Base-by-base conservation (phyloP, 2,797 vertebrate species). In the Arnoldichthys spilopterus region DNA sequence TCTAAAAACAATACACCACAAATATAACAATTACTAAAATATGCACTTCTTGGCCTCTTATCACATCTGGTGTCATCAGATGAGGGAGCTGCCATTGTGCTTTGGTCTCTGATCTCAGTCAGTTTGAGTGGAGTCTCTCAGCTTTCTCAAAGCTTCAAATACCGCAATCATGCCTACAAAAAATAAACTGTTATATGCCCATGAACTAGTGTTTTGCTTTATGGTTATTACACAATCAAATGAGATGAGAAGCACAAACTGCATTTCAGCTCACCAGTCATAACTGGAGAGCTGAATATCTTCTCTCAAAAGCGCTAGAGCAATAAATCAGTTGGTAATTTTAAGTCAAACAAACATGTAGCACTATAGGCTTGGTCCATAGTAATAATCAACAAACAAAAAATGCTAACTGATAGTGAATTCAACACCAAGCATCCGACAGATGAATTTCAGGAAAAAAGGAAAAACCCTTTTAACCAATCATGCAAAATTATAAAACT, bases 241-340 rank as follows among this genome's bases (percentile, higher is more conserved):
- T 59, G n/a, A n/a, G n/a, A n/a, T n/a, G n/a, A n/a, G n/a, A n/a
- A n/a, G n/a, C n/a, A 30, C 8, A 26, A 30, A 54, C 13, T 22
- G 1, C n/a, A 43, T 70, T 64, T 56, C 45, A 30, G 12, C 67
- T 47, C 30, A 80, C 72, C 78, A 34, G 24, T 64, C 40, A 76
- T 0, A 47, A 71, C 68, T n/a, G n/a, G 66, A 45, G 56, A 24
- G 34, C 4, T 63, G 18, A 37, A 13, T 16, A 71, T 70, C 30
- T 70, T n/a, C n/a, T n/a, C n/a, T n/a, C n/a, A n/a, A n/a, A n/a
- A n/a, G n/a, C n/a, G n/a, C n/a, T n/a, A n/a, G n/a, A n/a, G n/a
- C n/a, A n/a, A n/a, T n/a, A n/a, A n/a, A n/a, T n/a, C n/a, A n/a
- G 43, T 54, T 75, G 56, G 47, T 75, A 80, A 43, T 62, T 56